These are phyloP conservation scores for Sinosuthora webbiana DNA, from an alignment of 2,113 vertebrate species.

Conservation along the genomic window DNA sequence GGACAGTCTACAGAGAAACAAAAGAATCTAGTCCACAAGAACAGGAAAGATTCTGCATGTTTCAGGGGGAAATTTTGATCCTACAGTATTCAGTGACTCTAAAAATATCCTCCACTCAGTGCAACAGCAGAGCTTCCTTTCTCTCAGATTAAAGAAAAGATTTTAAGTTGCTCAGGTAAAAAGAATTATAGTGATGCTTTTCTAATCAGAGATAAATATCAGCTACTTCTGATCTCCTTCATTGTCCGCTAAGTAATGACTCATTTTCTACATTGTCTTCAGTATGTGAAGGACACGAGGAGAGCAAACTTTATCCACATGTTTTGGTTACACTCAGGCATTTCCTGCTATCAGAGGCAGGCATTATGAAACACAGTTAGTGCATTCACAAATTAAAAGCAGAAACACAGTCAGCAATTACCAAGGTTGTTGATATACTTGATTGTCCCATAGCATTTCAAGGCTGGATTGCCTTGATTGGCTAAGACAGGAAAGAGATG, in stretches of 20 bases:
- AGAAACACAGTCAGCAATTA: background rate
- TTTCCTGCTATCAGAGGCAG: background rate
- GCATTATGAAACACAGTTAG: background rate
- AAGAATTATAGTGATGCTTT: constrained; percentile 36
- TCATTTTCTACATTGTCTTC: constrained; percentile 62
- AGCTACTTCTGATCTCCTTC: constrained; percentile 42
- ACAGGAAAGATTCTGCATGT: background rate
- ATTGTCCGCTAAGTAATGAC: constrained; percentile 65
- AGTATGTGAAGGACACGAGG: constrained; percentile 13
- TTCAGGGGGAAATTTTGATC: constrained; percentile 45
- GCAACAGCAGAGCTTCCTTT: constrained; percentile 44
- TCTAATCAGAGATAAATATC: constrained; percentile 68
- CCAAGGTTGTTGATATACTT: background rate
- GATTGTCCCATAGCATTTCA: background rate
- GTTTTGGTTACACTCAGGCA: constrained; percentile 43
- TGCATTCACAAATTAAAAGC: constrained; percentile 40
- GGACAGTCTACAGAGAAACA: background rate
- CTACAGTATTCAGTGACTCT: constrained; percentile 1
- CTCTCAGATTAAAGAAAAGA: constrained; percentile 38
- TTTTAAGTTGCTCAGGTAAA: constrained; percentile 64
- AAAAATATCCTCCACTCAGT: constrained; percentile 16
- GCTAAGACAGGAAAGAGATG: background rate
- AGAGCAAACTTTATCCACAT: constrained; percentile 61
- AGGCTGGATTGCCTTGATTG: background rate
- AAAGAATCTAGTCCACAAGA: background rate